phyloP scores from a whole-genome alignment of 1,140 invertebrate genomes.

The Triops longicaudatus region DNA sequence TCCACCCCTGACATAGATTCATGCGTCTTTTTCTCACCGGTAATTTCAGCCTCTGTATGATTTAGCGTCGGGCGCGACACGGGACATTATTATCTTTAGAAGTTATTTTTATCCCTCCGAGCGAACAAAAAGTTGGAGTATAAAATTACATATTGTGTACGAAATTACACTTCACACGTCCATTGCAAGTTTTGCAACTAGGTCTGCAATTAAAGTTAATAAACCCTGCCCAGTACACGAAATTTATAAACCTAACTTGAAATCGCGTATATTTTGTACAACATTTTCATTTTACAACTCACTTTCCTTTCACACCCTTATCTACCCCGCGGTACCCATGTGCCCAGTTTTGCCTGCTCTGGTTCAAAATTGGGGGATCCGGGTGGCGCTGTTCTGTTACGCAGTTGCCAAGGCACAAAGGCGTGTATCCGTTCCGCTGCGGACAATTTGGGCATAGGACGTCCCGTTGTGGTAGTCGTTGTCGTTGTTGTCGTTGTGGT shows the following conservation, averaged over 20 bases:
- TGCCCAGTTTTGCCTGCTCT: neutral
- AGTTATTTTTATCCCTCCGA: too few species aligned
- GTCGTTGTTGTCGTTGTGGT: neutral
- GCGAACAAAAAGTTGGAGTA: too few species aligned
- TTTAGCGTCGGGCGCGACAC: too few species aligned
- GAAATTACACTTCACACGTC: too few species aligned
- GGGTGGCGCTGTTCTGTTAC: neutral
- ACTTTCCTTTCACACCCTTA: neutral
- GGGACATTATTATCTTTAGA: too few species aligned
- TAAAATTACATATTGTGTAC: too few species aligned
- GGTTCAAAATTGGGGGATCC: neutral
- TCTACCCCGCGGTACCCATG: neutral
- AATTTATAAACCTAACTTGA: neutral
- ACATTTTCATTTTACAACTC: neutral
- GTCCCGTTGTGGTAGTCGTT: neutral
- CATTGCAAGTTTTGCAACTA: too few species aligned
- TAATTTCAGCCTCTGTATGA: too few species aligned
- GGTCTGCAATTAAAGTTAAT: too few species aligned
- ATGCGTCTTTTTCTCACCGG: too few species aligned
- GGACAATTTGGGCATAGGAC: neutral
- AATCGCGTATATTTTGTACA: conserved; percentile 15
- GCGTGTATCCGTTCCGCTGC: neutral
- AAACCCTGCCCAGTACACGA: neutral
- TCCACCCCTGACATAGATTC: too few species aligned
- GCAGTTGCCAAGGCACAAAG: conserved; percentile 6